Evolutionary conservation across 2,888 invertebrate genomes (phyloP).

Genomic region (Acronicta leporina): DNA sequence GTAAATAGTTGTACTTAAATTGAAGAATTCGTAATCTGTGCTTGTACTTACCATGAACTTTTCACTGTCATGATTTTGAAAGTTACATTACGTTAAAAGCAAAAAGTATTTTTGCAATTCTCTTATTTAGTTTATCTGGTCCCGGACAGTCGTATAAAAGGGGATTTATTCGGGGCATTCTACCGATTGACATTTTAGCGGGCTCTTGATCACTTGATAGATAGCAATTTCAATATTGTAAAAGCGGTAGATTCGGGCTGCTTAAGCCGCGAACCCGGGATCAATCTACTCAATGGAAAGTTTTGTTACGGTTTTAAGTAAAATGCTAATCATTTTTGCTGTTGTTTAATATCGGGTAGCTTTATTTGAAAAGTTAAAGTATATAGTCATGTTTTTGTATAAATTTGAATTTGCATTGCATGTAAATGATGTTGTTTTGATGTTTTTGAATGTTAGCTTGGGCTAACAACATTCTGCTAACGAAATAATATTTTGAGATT

Average conservation of each 20-base stretch:
- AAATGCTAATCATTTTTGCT: slow-evolving; percentile 16
- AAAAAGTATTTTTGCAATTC: not conserved
- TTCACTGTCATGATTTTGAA: not conserved
- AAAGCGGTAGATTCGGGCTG: slow-evolving; percentile 4
- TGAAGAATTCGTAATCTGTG: too few relatives aligned
- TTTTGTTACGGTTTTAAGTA: slow-evolving; percentile 7
- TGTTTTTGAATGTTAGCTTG: slow-evolving; percentile 13
- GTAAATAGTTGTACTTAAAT: too few relatives aligned
- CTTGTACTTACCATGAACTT: not conserved
- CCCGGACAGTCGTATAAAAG: not conserved
- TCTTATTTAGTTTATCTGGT: not conserved
- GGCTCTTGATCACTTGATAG: slow-evolving; percentile 19
- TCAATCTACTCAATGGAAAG: slow-evolving; percentile 17
- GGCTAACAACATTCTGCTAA: too few relatives aligned
- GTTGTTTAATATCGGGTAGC: slow-evolving; percentile 6
- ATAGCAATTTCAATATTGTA: slow-evolving; percentile 24
- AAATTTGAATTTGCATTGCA: slow-evolving; percentile 4
- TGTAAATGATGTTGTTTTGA: slow-evolving; percentile 3
- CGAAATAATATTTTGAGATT: too few relatives aligned
- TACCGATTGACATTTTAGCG: slow-evolving; percentile 4
- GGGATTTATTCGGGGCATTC: not conserved
- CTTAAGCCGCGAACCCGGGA: slow-evolving; percentile 5
- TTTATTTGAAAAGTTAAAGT: slow-evolving; percentile 19
- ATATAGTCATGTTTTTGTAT: slow-evolving; percentile 20
- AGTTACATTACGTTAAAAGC: not conserved